A percentile compares a stretch with the other conserved stretches of the same genome.
Evolutionary conservation across 1,140 invertebrate genomes (phyloP).

Genomic region (Drosophila kepulauana): DNA sequence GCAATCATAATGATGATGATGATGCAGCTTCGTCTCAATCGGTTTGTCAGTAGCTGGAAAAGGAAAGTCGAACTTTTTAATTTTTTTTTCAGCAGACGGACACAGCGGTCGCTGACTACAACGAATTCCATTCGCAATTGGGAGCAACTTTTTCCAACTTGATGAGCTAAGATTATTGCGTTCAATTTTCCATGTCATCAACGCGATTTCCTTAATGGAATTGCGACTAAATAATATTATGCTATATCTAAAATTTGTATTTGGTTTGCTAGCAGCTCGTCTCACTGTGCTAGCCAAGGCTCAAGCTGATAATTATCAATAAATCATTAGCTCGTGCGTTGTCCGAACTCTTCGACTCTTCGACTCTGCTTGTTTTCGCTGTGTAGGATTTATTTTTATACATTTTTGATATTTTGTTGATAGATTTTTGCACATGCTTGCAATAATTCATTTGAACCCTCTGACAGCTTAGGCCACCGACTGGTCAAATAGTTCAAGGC

Average conservation of each 20-base stretch:
- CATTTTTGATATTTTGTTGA: slow-evolving; percentile 58
- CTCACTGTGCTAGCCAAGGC: slow-evolving; percentile 35
- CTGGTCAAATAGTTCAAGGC: slow-evolving; percentile 31
- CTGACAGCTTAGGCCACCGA: slow-evolving; percentile 58
- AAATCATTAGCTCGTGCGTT: slow-evolving; percentile 55
- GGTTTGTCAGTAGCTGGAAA: slow-evolving; percentile 17
- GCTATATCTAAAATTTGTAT: background rate
- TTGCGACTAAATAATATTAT: too few relatives aligned
- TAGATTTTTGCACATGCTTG: slow-evolving; percentile 79
- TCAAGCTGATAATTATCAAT: slow-evolving; percentile 52
- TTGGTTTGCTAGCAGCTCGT: background rate
- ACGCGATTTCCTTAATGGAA: background rate
- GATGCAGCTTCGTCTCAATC: slow-evolving; percentile 34
- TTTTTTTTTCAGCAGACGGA: background rate
- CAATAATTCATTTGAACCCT: slow-evolving; percentile 63
- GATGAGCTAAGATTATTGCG: too few relatives aligned
- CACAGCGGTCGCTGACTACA: background rate
- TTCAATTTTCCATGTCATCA: too few relatives aligned
- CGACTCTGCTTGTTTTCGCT: slow-evolving; percentile 36
- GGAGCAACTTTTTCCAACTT: background rate
- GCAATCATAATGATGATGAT: slow-evolving; percentile 31
- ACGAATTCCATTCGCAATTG: background rate
- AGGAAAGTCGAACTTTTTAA: slow-evolving; percentile 3
- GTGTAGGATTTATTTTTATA: slow-evolving; percentile 43
- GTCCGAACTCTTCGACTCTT: slow-evolving; percentile 66